Evolutionary conservation across 2,113 vertebrate species (phyloP), one percentile per base, ranked within the genome.

Genomic region (Charina bottae): DNA sequence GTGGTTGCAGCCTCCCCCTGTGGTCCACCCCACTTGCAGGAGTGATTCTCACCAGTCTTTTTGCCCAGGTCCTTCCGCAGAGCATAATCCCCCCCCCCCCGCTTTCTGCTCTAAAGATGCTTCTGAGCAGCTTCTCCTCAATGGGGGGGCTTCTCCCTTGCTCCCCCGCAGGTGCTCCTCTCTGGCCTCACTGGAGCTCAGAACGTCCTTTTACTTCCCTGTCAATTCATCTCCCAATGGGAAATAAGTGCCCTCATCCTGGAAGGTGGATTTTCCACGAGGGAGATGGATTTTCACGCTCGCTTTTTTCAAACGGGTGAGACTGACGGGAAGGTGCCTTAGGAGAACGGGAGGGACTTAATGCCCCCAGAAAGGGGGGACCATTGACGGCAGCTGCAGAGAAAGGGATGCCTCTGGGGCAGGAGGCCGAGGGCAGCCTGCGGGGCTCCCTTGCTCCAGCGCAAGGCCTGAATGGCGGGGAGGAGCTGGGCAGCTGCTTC

Each of bases 221-320:
- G 85, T 49, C 62, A 87, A 94, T 55, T 88, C 8, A 12, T 89
- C 93, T 62, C 92, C 93, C 78, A 62, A 56, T 19, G 93, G 90
- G 90, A 94, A 88, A 92, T 62, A 84, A 95, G 26, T 85, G 90
- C 49, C 49, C 49, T 54, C 28, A 88, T 53, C 90, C 83, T 13
- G 28, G 3, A 6, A 0, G 88, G 84, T 37, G 54, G 90, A 37
- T 90, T 10, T 53, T 85, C 12, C 37, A 46, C 83, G 60, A 84
- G 23, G 93, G 87, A 54, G 83, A 85, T 9, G 87, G 95, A 94
- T 96, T 95, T 96, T 94, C 92, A 93, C 42, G 5, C 56, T 87
- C 17, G 1, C 24, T 26, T 85, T 84, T 93, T 94, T 94, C 78
- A 59, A 68, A 88, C 49, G 78, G 84, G 28, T 91, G 58, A 91